Evolutionary conservation across 2,888 invertebrate genomes (phyloP).

Genomic region (Autographa gamma): DNA sequence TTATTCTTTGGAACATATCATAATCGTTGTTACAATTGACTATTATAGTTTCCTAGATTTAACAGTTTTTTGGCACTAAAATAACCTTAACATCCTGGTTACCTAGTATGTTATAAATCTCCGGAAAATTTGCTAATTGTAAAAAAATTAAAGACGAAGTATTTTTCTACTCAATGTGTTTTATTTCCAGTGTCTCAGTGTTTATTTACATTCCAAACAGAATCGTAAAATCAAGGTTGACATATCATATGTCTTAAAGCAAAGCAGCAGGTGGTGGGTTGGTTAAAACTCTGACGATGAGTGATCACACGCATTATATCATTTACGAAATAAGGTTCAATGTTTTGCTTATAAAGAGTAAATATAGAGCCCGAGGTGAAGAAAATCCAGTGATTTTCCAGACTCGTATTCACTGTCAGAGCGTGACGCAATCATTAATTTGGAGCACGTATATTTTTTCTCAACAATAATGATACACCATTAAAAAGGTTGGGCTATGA

Average conservation of each 20-base stretch:
- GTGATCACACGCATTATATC: slow-evolving; percentile 9
- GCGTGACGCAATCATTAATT: slow-evolving; percentile 13
- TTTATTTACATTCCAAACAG: slow-evolving; percentile 32
- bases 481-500: slow-evolving; percentile 12
- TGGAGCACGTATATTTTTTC: slow-evolving; percentile 14
- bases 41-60: no score
- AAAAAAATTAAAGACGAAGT: slow-evolving; percentile 12
- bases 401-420: not conserved
- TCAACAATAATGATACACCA: slow-evolving; percentile 2
- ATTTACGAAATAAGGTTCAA: slow-evolving; percentile 1
- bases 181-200: not conserved
- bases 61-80: no score
- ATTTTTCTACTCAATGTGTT: slow-evolving; percentile 6
- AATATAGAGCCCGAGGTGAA: not conserved
- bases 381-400: not conserved
- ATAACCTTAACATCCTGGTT: not conserved
- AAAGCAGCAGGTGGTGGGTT: slow-evolving; percentile 31
- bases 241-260: slow-evolving; percentile 1
- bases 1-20: no score
- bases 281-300: slow-evolving; percentile 23
- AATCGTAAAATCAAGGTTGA: slow-evolving; percentile 15
- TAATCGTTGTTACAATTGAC: no score
- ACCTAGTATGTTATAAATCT: not conserved
- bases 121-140: not conserved
- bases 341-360: not conserved